Evolutionary conservation across 2,888 invertebrate genomes (phyloP), one percentile per base, ranked within the genome.

Genomic region (Cosmopolites sordidus): DNA sequence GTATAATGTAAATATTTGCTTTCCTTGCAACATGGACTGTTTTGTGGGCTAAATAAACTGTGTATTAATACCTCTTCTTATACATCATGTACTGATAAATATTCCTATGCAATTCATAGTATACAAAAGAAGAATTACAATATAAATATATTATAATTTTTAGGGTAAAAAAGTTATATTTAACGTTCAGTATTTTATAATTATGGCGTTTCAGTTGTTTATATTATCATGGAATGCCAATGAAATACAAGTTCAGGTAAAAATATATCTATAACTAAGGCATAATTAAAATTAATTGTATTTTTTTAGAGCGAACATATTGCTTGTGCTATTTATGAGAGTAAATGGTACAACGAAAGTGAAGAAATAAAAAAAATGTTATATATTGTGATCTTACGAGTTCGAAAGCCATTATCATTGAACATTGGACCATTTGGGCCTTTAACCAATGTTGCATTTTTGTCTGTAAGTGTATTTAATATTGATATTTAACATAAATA

Each of bases 151-250:
- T n/a, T 43, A 42, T 42, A 22, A 38, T 37, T 52, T 51, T 38
- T 39, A 52, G 48, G 43, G 27, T 4, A 52, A 52, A 6, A 52
- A 22, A 39, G 9, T 43, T 16, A 0, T 27, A 15, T 52, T 52
- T 30, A 52, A 52, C 12, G 15, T 37, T 11, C 43, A 47, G n/a
- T 52, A 52, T 27, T 46, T 37, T 8, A 2, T 47, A 16, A 43
- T 48, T 11, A 33, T 52, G 11, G 40, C 48, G 1, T 52, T 48
- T 39, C 52, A 52, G 12, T 48, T 29, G 43, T 48, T 48, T 43
- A 18, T 40, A 1, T 17, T 52, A 11, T 46, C 52, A n/a, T 52
- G 52, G 52, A 52, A 52, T 33, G 52, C 52, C 1, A 52, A 52
- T 22, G 52, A 52, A 48, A 52, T 52, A 27, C 29, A 22, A 15